phyloP scores from a whole-genome alignment of 2,797 vertebrate genomes.

The Ispidina lecontei region DNA sequence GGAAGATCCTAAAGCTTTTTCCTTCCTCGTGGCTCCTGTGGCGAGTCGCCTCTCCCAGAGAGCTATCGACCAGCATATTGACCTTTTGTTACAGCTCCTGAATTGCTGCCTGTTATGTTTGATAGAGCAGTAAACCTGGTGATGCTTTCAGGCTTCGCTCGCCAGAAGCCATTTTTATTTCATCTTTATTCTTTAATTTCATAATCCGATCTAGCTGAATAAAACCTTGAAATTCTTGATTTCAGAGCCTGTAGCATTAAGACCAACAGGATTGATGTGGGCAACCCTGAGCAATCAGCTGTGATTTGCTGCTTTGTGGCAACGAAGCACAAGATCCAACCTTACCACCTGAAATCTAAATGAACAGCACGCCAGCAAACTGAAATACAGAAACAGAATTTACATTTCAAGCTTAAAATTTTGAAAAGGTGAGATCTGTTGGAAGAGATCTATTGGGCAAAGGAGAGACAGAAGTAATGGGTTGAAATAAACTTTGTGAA shows the following conservation, averaged over 20 bases:
- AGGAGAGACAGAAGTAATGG: not conserved
- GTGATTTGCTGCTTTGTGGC: not conserved
- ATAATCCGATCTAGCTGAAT: not conserved
- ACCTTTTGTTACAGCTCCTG: not conserved
- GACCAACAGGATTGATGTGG: not conserved
- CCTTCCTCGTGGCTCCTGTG: not conserved
- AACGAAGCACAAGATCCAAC: not conserved
- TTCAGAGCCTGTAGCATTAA: not conserved
- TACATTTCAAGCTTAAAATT: not conserved
- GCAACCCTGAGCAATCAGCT: not conserved
- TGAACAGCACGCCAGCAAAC: accelerated
- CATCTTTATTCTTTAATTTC: not conserved
- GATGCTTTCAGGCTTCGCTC: not conserved
- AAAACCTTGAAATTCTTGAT: not conserved
- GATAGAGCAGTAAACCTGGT: not conserved
- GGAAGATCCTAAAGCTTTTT: not conserved
- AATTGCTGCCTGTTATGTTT: not conserved
- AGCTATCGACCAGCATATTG: accelerated
- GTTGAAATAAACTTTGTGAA: not conserved
- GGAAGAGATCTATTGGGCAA: not conserved
- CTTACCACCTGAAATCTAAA: not conserved
- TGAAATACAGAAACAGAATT: not conserved
- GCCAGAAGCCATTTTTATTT: not conserved
- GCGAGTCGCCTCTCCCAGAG: not conserved
- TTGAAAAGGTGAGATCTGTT: not conserved